Evolutionary conservation across 2,113 vertebrate species (phyloP), one percentile per base, ranked within the genome.

Genomic region (Ciconia boyciana): DNA sequence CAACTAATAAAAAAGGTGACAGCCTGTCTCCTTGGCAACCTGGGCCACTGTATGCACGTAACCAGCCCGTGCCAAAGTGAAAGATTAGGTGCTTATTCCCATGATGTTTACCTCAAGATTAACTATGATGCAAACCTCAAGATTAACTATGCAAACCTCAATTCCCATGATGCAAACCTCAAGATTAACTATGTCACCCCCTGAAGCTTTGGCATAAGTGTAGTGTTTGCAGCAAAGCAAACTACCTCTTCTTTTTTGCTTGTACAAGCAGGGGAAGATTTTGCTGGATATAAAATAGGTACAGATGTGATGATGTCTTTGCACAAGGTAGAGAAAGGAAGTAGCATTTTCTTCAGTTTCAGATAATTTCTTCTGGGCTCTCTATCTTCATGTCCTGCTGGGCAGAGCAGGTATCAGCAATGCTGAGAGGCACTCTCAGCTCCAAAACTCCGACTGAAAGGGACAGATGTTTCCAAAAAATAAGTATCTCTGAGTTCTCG

Each of bases 21-120:
- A 71, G 44, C 44, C 70, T 46, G 81, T 93, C 66, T 94, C 84
- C 91, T 69, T 94, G 80, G 94, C 74, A 96, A 89, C 93, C 28
- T 16, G 41, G 25, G 61, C 52, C 62, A 26, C 66, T 49, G 52
- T 36, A 34, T 69, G 34, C 39, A 7, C 1, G 2, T 81, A 60
- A 84, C 44, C 62, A 74, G 32, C 17, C 41, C 15, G 8, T 54
- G 83, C 71, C 0, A 0, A 90, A 90, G 66, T 69, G 71, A 69
- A 88, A 46, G 60, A 31, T 25, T 83, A 79, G 16, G 17, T 58
- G 39, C 81, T 92, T 83, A 28, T 93, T 93, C 28, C 60, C 2
- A 1, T 77, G 28, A 31, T 66, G n/a, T 93, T 94, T 82, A 25
- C 28, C n/a, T n/a, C n/a, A n/a, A n/a, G n/a, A n/a, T n/a, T n/a